Evolutionary conservation across 2,888 invertebrate genomes (phyloP).

Genomic region (Syrphus vitripennis): DNA sequence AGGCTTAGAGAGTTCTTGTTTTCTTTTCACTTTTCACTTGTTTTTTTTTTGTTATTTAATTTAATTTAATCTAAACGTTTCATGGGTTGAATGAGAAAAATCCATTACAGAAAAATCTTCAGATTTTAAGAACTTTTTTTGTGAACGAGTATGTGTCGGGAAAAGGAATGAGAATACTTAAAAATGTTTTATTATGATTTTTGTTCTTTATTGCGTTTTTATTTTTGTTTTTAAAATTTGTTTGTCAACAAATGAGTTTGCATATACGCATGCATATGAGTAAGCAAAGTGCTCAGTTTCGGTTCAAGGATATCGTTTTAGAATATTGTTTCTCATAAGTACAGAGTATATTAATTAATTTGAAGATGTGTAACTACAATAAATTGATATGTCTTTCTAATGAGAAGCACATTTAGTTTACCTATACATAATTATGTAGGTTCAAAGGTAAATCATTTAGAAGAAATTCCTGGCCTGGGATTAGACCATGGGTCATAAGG

Average conservation of each 20-base stretch:
- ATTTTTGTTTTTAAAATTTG: not conserved
- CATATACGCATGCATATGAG: too few relatives aligned
- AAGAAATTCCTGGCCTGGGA: too few relatives aligned
- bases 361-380: not conserved
- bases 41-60: slow-evolving; percentile 10
- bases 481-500: too few relatives aligned
- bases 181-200: not conserved
- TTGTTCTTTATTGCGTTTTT: not conserved
- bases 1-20: slow-evolving; percentile 1
- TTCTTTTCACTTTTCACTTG: not conserved
- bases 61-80: slow-evolving; percentile 31
- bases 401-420: too few relatives aligned
- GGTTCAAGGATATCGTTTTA: not conserved
- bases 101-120: slow-evolving; percentile 45
- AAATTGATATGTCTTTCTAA: not conserved
- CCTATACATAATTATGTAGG: too few relatives aligned
- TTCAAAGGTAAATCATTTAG: not conserved
- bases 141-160: not conserved
- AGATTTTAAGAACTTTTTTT: not conserved
- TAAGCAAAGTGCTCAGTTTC: not conserved
- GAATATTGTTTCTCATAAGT: not conserved
- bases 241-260: not conserved
- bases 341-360: not conserved
- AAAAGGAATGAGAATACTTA: not conserved
- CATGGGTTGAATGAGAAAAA: slow-evolving; percentile 42